Evolutionary conservation across 2,797 vertebrate genomes (phyloP), one percentile per base, ranked within the genome.

Genomic region (Eupleurogrammus muticus): DNA sequence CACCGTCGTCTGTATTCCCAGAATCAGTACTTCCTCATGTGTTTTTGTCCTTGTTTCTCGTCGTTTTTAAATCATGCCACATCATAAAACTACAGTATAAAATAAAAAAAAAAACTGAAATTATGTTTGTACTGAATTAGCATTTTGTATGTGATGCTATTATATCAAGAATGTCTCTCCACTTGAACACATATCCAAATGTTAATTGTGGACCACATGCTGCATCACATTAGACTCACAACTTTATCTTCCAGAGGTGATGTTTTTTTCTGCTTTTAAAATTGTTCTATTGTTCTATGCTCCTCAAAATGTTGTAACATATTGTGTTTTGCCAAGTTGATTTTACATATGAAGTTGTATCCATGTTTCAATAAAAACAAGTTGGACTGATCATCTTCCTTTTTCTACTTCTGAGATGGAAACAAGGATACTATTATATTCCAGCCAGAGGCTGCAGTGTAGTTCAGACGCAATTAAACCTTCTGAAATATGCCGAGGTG

Each of bases 301-400:
- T 58, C 53, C 60, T 60, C 21, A 54, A 73, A 40, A 69, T 66
- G 44, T 6, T 79, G 56, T 64, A 75, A 75, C 47, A 75, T 78
- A 70, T 48, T 61, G 53, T 78, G 52, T 58, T 66, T 74, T 85
- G 35, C 58, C 70, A 70, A 66, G 57, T 83, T 81, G 32, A 80
- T 79, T 83, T 82, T 71, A 72, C 61, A 59, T 51, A 16, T 51
- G 35, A 62, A 9, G 19, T 82, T 75, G 77, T 73, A 83, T 32
- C 71, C 21, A 16, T 4, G 50, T 70, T 79, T 61, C 36, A 84
- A 80, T 87, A 80, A 87, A 90, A 71, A 58, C 0, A 62, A 21
- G 16, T 50, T 44, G 5, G 55, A 24, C 19, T n/a, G 12, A 64
- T 57, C 35, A 9, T 16, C 9, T 58, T 63, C 2, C 35, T 55